phyloP scores from a whole-genome alignment of 1,140 invertebrate genomes.

The Brachystomella parvula region DNA sequence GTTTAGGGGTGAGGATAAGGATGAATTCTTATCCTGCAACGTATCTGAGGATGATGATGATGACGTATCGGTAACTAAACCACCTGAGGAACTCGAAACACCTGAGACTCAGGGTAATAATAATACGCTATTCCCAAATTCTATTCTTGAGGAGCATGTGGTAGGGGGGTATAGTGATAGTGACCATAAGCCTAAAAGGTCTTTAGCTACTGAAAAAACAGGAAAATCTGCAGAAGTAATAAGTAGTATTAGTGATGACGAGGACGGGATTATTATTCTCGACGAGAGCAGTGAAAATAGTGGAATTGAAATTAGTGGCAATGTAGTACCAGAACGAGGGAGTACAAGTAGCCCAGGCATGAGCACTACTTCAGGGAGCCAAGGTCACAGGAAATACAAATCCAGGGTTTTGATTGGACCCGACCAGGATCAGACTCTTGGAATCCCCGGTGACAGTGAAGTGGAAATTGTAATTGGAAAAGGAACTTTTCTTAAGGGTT shows the following conservation, averaged over 20 bases:
- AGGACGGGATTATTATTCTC: background rate
- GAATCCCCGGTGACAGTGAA: background rate
- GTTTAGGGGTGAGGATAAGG: background rate
- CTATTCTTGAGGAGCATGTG: background rate
- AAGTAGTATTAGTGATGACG: background rate
- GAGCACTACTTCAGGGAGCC: background rate
- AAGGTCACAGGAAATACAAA: background rate
- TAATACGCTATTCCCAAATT: background rate
- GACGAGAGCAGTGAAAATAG: background rate
- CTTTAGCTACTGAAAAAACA: background rate
- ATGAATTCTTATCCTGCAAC: slow-evolving; percentile 3
- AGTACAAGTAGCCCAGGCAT: background rate
- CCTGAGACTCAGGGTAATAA: no score
- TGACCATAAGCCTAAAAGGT: background rate
- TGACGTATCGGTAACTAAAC: no score
- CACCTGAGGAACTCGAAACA: no score
- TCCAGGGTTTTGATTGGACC: background rate
- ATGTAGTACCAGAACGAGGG: no score
- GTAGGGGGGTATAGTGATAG: slow-evolving; percentile 1
- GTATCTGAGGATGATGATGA: background rate
- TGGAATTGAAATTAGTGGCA: background rate
- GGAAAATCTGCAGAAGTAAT: no score
- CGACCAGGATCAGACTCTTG: background rate
- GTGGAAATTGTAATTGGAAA: background rate
- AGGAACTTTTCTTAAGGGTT: background rate